Evolutionary conservation across 2,113 vertebrate species (phyloP), one percentile per base, ranked within the genome.

Genomic region (Forbesichthys agassizii): DNA sequence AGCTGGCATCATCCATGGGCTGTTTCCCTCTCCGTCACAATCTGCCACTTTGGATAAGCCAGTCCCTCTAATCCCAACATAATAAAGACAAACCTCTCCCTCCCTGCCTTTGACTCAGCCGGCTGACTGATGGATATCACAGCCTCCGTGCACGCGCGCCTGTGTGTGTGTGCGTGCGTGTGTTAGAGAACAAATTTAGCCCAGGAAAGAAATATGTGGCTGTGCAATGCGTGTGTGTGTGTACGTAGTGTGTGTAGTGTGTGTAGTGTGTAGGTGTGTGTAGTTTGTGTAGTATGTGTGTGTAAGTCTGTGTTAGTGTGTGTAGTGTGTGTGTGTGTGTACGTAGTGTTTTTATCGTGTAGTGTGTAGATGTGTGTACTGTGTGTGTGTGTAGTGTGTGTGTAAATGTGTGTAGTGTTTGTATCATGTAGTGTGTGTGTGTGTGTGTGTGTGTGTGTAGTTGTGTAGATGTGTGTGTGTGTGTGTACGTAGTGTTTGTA

Each of bases 21-120:
- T 42, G 36, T 42, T 42, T 42, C 69, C 52, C 12, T 64, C 51
- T 71, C 68, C 59, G 66, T 76, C 74, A 63, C 53, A 13, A 68
- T 16, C 63, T 76, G 74, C 78, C 71, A 78, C 69, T 68, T 66
- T 77, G 36, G 69, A 78, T 77, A 69, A 78, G 57, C 27, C 69
- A 18, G 60, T 11, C 36, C 48, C 64, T 49, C 70, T 70, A 63
- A 79, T 56, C 48, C 61, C 63, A 71, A 57, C 59, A 71, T 54
- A 64, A 60, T 68, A 68, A 62, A 55, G 62, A 59, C 61, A 72
- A 18, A 67, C 48, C 56, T 55, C 20, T 9, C 5, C 18, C 42
- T 62, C 33, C 10, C 54, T 67, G 20, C 13, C 20, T 48, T 46
- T 20, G 0, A 48, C 33, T 57, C 27, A 36, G 14, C 42, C 11